phyloP scores from a whole-genome alignment of 2,888 invertebrate species.

The Serrognathus titanus region DNA sequence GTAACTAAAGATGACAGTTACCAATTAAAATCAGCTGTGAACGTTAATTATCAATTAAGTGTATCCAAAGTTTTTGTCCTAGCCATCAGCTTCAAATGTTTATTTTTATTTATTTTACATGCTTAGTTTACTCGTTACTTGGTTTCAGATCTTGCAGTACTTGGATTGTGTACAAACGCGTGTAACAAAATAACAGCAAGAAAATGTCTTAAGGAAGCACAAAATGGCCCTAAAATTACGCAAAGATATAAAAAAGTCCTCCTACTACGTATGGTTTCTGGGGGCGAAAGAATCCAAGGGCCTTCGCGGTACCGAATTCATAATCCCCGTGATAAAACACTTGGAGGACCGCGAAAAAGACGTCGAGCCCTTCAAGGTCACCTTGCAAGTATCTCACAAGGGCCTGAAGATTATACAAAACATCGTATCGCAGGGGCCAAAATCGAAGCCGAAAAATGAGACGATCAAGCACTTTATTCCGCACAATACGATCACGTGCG shows the following conservation, averaged over 20 bases:
- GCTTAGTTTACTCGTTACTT: no score
- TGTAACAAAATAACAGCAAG: no score
- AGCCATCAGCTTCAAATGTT: no score
- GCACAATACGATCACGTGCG: slow-evolving; percentile 88
- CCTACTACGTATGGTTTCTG: slow-evolving; percentile 90
- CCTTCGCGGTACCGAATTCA: slow-evolving; percentile 78
- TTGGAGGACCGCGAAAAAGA: slow-evolving; percentile 80
- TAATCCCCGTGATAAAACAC: slow-evolving; percentile 79
- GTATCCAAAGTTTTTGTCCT: no score
- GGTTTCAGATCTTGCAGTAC: no score
- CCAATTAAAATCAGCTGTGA: no score
- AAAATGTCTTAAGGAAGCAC: no score
- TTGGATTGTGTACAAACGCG: no score
- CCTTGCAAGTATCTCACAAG: slow-evolving; percentile 86
- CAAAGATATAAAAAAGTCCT: slow-evolving; percentile 86
- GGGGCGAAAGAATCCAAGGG: slow-evolving; percentile 94
- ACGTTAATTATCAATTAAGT: no score
- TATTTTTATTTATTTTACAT: no score
- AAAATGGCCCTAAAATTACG: slow-evolving; percentile 76
- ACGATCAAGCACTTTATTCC: slow-evolving; percentile 93
- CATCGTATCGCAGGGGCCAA: slow-evolving; percentile 38
- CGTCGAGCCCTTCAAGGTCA: slow-evolving; percentile 86
- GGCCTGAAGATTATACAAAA: slow-evolving; percentile 93
- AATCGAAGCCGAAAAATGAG: slow-evolving; percentile 50
- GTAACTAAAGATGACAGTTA: no score